phyloP scores from a whole-genome alignment of 2,888 invertebrate genomes.

The Eurytoma adleriae region DNA sequence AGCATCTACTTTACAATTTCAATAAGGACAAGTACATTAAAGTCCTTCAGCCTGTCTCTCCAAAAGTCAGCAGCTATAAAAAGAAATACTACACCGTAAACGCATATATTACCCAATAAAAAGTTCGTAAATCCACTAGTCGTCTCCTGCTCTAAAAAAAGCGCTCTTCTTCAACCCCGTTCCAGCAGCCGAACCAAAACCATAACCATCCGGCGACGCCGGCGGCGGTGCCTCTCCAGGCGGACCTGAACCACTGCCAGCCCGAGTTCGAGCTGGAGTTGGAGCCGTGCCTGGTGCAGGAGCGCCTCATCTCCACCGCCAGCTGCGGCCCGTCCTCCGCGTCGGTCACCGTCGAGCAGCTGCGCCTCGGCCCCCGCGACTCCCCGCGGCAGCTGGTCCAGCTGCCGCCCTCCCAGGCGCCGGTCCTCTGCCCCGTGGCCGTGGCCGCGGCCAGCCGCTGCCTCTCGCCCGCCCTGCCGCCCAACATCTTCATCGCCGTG shows the following conservation, averaged over 20 bases:
- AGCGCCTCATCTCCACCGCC: conserved; percentile 35
- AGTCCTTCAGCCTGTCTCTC: too few species aligned
- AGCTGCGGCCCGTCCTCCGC: conserved; percentile 74
- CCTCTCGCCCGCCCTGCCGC: conserved; percentile 71
- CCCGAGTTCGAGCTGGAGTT: conserved; percentile 48
- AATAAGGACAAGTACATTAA: too few species aligned
- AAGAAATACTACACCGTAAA: too few species aligned
- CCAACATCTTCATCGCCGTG: conserved; percentile 87
- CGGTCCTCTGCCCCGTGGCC: conserved; percentile 36
- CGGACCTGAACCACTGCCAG: conserved; percentile 60
- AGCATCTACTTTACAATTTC: too few species aligned
- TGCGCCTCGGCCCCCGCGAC: conserved; percentile 64
- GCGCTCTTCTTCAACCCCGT: too few species aligned
- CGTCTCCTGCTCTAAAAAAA: too few species aligned
- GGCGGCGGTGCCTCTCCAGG: conserved; percentile 8
- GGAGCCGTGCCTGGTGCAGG: conserved; percentile 32
- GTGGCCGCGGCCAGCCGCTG: conserved; percentile 59
- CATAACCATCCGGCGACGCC: not conserved
- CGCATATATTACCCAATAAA: too few species aligned
- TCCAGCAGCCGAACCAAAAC: not conserved
- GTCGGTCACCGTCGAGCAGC: conserved; percentile 75
- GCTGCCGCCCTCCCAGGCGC: conserved; percentile 9
- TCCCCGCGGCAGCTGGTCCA: conserved; percentile 68
- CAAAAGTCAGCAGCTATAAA: too few species aligned
- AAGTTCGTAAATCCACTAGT: too few species aligned